These are phyloP conservation scores for Actinia tenebrosa DNA, from an alignment of 64 coral and sea anemone species.

Conservation along the genomic window DNA sequence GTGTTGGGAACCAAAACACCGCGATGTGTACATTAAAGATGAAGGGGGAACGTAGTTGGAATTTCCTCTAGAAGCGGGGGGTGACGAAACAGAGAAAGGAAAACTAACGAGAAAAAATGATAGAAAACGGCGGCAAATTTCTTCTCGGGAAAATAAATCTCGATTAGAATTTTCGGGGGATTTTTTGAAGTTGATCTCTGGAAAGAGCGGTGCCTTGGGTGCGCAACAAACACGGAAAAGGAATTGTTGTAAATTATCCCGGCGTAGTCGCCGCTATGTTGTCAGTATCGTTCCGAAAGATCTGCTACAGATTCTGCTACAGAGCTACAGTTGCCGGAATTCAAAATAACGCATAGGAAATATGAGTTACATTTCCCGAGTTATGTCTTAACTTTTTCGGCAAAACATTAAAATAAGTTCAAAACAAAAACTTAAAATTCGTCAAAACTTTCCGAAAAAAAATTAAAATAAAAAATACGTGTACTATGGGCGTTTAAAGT, in stretches of 20 bases:
- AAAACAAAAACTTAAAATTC: neutral
- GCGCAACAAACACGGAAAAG: neutral
- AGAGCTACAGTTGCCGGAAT: conserved; percentile 2
- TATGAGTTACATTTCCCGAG: neutral
- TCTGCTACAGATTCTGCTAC: neutral
- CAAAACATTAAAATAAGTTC: neutral
- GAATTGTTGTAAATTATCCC: neutral
- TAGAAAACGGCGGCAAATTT: neutral
- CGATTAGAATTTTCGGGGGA: neutral
- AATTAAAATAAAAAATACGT: no score
- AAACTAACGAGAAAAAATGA: neutral
- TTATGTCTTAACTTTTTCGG: neutral
- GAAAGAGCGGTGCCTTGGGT: neutral
- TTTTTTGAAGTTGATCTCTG: neutral
- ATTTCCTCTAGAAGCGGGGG: conserved; percentile 9
- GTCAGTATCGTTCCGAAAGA: conserved; percentile 3
- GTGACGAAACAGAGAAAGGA: neutral
- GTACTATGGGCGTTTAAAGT: neutral
- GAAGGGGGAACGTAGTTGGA: neutral
- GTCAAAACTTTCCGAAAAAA: neutral
- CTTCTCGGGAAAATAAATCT: neutral
- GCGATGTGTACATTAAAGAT: neutral
- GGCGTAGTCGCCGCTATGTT: neutral
- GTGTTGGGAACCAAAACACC: neutral
- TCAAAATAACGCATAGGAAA: conserved; percentile 24